phyloP scores from a whole-genome alignment of 1,140 invertebrate species.

The Pseudomyrmex sp. region DNA sequence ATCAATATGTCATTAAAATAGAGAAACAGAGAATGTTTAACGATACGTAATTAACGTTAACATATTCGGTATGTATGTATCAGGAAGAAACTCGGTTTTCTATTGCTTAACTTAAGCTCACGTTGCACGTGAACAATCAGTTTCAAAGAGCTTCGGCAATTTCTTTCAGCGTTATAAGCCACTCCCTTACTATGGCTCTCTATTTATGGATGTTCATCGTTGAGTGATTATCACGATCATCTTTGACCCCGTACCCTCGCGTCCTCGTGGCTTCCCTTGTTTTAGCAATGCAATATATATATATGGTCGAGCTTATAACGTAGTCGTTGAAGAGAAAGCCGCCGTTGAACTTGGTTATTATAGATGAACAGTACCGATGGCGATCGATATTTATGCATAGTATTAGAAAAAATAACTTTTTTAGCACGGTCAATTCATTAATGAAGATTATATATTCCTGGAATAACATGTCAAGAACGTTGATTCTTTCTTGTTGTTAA shows the following conservation, averaged over 20 bases:
- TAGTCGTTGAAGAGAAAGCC: constrained; percentile 35
- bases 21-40: too few species aligned
- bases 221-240: constrained; percentile 65
- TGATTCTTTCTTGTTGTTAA: background rate
- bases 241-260: constrained; percentile 44
- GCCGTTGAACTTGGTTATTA: constrained; percentile 70
- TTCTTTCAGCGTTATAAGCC: constrained; percentile 46
- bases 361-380: constrained; percentile 58
- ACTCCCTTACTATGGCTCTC: constrained; percentile 11
- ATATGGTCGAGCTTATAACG: constrained; percentile 31
- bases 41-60: too few species aligned
- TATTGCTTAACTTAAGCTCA: background rate
- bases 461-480: constrained; percentile 9
- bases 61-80: too few species aligned
- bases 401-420: constrained; percentile 56
- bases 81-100: background rate
- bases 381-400: constrained; percentile 64
- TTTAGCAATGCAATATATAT: constrained; percentile 27
- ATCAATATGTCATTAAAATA: background rate
- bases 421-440: constrained; percentile 31
- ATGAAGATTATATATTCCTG: constrained; percentile 21
- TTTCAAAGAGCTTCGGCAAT: constrained; percentile 39
- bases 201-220: constrained; percentile 62
- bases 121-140: constrained; percentile 19
- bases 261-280: constrained; percentile 29